Conservation (phyloP, 2,888 invertebrate species). For the Ormyrus pomaceus region DNA sequence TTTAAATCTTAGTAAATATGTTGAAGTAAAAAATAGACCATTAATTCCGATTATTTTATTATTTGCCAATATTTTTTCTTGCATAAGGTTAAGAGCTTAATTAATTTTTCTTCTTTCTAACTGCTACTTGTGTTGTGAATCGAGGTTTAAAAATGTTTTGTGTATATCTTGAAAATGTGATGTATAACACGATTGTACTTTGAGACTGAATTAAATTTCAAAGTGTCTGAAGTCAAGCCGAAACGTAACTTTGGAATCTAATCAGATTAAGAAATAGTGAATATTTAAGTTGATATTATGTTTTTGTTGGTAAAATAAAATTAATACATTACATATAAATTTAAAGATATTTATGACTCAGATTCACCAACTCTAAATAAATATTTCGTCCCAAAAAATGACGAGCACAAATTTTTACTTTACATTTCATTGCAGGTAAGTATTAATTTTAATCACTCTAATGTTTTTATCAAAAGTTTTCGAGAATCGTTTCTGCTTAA, state of each 20-base stretch:
- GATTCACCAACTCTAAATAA: slow-evolving; percentile 17
- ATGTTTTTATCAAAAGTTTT: no score
- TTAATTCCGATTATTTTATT: no score
- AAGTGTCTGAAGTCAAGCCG: no score
- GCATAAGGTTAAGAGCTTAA: no score
- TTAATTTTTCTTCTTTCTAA: no score
- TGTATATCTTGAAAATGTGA: no score
- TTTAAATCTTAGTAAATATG: not conserved
- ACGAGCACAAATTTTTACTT: slow-evolving; percentile 18
- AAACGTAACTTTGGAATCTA: not conserved
- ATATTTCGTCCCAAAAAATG: slow-evolving; percentile 8
- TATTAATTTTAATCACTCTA: not conserved
- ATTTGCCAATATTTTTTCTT: no score
- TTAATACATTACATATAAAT: slow-evolving; percentile 39
- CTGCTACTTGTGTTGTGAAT: no score
- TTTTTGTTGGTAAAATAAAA: slow-evolving; percentile 48
- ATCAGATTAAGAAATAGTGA: not conserved
- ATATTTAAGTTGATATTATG: not conserved
- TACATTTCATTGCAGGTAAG: slow-evolving; percentile 25
- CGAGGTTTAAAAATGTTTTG: no score
- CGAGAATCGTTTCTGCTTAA: no score
- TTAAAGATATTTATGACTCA: slow-evolving; percentile 21
- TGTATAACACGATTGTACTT: no score
- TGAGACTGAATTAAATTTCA: no score
- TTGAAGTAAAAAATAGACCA: not conserved